Evolutionary conservation across 2,888 invertebrate species (phyloP).

Genomic region (Platycheirus albimanus): DNA sequence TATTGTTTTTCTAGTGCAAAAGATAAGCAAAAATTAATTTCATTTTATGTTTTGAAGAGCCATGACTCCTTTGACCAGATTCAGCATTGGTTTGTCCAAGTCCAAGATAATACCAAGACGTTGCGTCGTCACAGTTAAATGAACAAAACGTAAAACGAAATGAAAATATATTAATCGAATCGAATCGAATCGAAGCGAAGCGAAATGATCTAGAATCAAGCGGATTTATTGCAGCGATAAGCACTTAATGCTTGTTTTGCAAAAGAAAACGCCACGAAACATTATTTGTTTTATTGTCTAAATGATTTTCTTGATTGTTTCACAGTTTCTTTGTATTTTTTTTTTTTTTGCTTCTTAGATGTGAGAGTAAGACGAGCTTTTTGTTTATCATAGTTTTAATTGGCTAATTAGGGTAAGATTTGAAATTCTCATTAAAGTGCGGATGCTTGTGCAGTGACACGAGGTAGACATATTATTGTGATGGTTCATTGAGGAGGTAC

Average conservation of each 20-base stretch:
- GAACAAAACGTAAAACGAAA: not conserved
- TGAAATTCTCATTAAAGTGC: not conserved
- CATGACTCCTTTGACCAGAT: not conserved
- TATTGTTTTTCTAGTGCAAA: too few species aligned
- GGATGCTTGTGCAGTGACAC: not conserved
- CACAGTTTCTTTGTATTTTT: not conserved
- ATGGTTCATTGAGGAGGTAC: too few species aligned
- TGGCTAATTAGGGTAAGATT: conserved; percentile 9
- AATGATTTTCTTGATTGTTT: not conserved
- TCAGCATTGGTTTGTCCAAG: not conserved
- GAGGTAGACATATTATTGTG: too few species aligned
- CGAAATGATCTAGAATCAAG: conserved; percentile 12
- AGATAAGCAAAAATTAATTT: not conserved
- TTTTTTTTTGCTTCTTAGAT: too few species aligned
- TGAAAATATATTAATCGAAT: conserved; percentile 11
- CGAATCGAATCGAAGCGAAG: too few species aligned
- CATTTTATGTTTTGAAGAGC: not conserved
- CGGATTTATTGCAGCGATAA: conserved; percentile 27
- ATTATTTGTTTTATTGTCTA: not conserved
- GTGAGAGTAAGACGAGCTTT: too few species aligned
- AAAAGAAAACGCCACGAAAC: not conserved
- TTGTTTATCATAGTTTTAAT: conserved; percentile 1
- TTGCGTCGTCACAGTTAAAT: not conserved
- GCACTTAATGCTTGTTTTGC: not conserved
- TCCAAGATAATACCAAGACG: conserved; percentile 1